Evolutionary conservation across 2,888 invertebrate genomes (phyloP), one percentile per base, ranked within the genome.

Genomic region (Herminia tarsipennalis): DNA sequence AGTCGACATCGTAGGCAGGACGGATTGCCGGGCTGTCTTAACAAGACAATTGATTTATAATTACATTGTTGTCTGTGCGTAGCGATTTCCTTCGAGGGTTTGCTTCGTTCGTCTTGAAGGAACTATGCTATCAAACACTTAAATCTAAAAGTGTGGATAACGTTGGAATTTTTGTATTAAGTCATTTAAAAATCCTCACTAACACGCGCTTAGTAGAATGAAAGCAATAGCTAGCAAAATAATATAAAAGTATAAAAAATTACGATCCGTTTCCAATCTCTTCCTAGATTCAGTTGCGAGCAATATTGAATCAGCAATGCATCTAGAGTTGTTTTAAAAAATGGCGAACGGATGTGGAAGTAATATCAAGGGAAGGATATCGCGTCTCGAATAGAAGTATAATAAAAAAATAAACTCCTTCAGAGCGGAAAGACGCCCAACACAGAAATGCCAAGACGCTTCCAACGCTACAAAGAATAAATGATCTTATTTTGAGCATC

Each of bases 11-110:
- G 58, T 55, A 57, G 57, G 28, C 41, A 54, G 59, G 44, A 50
- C 49, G 56, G 66, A 66, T 64, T 59, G 56, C 53, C 51, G 54
- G n/a, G 51, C 44, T 36, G 42, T 47, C 38, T 51, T 66, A 73
- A 70, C 71, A 64, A 72, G 76, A 73, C 69, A 76, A 76, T 76
- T 71, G 73, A 73, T 72, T 74, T 70, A 56, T 72, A 72, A 75
- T 74, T 71, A 74, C 55, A 63, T 66, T 63, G 58, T 47, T 49
- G 43, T 29, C 42, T 37, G 53, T 56, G 40, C 29, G 35, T 49
- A 47, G 56, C 36, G 45, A 56, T 56, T 57, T 56, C 54, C 64
- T 55, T 41, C 4, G 48, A 49, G 53, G 48, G 44, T 35, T 25
- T 30, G 13, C 27, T 38, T 3, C 2, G n/a, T 10, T 22, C n/a